Evolutionary conservation across 1,140 invertebrate genomes (phyloP).

Genomic region (Bombus picipes): DNA sequence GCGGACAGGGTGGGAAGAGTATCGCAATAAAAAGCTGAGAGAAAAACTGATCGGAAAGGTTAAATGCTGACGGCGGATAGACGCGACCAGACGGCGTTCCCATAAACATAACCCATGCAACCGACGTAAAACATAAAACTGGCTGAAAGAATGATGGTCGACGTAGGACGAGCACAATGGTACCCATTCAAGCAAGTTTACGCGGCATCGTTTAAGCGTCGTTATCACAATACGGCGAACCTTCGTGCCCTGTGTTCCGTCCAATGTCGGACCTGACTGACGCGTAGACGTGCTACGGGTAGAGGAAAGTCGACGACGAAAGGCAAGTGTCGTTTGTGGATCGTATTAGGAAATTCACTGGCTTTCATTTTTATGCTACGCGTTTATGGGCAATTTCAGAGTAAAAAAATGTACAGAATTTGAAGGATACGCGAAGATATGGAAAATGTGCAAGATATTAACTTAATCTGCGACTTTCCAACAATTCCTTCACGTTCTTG

Average conservation of each 20-base stretch:
- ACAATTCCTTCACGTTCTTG: too few relatives aligned
- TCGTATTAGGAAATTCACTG: too few relatives aligned
- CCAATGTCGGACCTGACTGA: neutral
- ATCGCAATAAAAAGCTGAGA: neutral
- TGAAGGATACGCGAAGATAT: neutral
- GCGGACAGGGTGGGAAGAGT: neutral
- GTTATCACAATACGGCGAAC: slow-evolving; percentile 42
- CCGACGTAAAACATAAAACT: slow-evolving; percentile 46
- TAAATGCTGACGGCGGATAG: slow-evolving; percentile 28
- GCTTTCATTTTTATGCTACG: too few relatives aligned
- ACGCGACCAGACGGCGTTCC: slow-evolving; percentile 31
- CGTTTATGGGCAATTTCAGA: neutral
- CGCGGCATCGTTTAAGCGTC: slow-evolving; percentile 30
- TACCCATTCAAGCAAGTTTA: slow-evolving; percentile 8
- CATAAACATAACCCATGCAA: slow-evolving; percentile 38
- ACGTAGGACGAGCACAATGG: slow-evolving; percentile 18
- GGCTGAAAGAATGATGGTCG: slow-evolving; percentile 35
- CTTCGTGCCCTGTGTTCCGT: neutral
- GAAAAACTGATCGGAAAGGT: slow-evolving; percentile 14
- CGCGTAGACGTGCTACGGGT: neutral
- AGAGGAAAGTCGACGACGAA: neutral
- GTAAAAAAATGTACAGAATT: neutral
- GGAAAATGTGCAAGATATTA: neutral
- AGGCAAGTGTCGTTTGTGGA: neutral
- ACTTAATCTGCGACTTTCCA: too few relatives aligned